phyloP scores from a whole-genome alignment of 2,888 invertebrate genomes.

The Rhorus exstirpatorius region DNA sequence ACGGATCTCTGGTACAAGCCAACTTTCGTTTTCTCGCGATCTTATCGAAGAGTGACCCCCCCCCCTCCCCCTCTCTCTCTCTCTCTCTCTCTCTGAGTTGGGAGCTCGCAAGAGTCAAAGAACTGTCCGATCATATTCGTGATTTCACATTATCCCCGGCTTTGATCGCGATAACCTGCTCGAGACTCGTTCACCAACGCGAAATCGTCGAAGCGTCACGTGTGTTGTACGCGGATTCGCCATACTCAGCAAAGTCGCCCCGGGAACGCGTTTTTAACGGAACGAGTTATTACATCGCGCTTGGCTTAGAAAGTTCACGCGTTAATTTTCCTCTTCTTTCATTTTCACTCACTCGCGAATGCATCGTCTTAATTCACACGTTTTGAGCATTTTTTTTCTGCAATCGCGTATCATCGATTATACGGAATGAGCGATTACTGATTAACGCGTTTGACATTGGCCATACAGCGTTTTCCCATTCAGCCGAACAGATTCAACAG shows the following conservation, averaged over 20 bases:
- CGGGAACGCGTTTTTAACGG: constrained; percentile 5
- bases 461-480: constrained; percentile 43
- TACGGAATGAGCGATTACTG: background rate
- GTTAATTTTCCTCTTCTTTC: constrained; percentile 6
- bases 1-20: too few species aligned
- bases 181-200: constrained; percentile 59
- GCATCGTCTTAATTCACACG: background rate
- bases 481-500: constrained; percentile 90
- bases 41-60: constrained; percentile 4
- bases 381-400: background rate
- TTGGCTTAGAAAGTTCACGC: constrained; percentile 38
- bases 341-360: background rate
- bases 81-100: too few species aligned
- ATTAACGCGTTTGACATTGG: constrained; percentile 11
- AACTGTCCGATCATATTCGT: constrained; percentile 19
- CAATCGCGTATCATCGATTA: background rate
- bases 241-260: constrained; percentile 1
- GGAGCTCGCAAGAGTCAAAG: constrained; percentile 17
- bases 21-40: constrained; percentile 39
- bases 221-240: background rate
- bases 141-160: constrained; percentile 35
- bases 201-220: constrained; percentile 58
- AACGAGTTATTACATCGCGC: constrained; percentile 43
- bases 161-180: constrained; percentile 38
- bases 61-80: too few species aligned